Base-by-base conservation (phyloP, 2,888 invertebrate species). In the Watsonalla cultraria region DNA sequence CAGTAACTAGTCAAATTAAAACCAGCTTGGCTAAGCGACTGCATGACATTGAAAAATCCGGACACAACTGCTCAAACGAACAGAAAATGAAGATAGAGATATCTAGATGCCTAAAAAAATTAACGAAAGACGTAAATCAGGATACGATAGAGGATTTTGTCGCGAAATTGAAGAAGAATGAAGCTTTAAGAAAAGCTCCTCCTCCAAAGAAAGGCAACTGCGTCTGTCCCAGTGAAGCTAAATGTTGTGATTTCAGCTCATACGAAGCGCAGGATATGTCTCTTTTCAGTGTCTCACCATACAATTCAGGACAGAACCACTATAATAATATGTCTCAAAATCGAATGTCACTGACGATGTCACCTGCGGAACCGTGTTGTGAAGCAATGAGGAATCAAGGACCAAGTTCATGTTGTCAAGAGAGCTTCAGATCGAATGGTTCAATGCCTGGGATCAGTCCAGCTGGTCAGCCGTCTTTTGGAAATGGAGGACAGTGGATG, bases 41-140 rank as follows among this genome's bases (percentile, higher is more conserved):
- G n/a, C 64, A 68, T 49, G 74, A 79, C 15, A 59, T 83, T 7
- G 78, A 82, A 65, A 72, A 72, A 47, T 57, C 57, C 6, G 78
- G 82, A 6, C 70, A 78, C 46, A 71, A 54, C 14, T 39, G 52
- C 11, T 46, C 58, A 0, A 49, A 39, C 39, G 15, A 49, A 2
- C 6, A 39, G 2, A 39, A 49, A 5, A 49, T 15, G 39, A 49
- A 49, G 34, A 49, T 5, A 7, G 35, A 49, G 8, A 39, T 39
- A 15, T 37, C 5, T 6, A 37, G 15, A 39, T 49, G 49, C 15
- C 14, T 49, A 6, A 49, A 49, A 33, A 14, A 37, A 15, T 9
- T 49, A 5, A 15, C 37, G 9, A 39, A 37, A 37, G 6, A 49
- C 37, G 49, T 37, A 7, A 14, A 39, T 15, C 49, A 8, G 13